These are phyloP conservation scores for Trididemnum nubilum DNA, from an alignment of 23 tunicate genomes.

Conservation along the genomic window DNA sequence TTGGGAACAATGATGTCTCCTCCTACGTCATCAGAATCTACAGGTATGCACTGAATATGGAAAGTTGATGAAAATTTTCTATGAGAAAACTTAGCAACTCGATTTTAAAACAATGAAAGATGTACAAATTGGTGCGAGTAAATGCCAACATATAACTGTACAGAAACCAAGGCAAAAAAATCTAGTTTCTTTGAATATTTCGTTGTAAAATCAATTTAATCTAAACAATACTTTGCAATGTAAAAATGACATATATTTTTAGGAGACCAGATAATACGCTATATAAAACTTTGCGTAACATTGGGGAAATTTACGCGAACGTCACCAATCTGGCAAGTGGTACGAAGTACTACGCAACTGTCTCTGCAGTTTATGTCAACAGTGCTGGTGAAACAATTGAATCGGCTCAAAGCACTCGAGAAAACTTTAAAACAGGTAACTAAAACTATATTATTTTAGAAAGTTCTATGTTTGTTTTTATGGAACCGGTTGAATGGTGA, in stretches of 20 bases:
- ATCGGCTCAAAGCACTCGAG: not conserved
- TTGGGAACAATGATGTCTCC: not conserved
- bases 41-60: no score
- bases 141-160: no score
- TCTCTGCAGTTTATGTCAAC: slow-evolving; percentile 10
- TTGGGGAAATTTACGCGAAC: not conserved
- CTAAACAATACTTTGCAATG: no score
- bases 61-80: no score
- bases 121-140: no score
- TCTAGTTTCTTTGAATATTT: no score
- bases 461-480: no score
- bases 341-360: slow-evolving; percentile 21
- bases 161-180: no score
- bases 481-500: no score
- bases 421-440: slow-evolving; percentile 4
- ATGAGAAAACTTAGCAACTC: not conserved
- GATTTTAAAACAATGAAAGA: no score
- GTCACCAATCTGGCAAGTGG: slow-evolving; percentile 10
- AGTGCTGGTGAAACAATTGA: not conserved
- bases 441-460: not conserved
- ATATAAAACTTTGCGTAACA: slow-evolving; percentile 6
- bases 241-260: no score
- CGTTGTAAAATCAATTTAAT: no score
- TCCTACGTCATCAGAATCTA: slow-evolving; percentile 1
- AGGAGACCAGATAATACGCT: not conserved